These are phyloP conservation scores for Agelaius phoeniceus DNA, from an alignment of 2,113 vertebrate genomes.

Conservation along the genomic window DNA sequence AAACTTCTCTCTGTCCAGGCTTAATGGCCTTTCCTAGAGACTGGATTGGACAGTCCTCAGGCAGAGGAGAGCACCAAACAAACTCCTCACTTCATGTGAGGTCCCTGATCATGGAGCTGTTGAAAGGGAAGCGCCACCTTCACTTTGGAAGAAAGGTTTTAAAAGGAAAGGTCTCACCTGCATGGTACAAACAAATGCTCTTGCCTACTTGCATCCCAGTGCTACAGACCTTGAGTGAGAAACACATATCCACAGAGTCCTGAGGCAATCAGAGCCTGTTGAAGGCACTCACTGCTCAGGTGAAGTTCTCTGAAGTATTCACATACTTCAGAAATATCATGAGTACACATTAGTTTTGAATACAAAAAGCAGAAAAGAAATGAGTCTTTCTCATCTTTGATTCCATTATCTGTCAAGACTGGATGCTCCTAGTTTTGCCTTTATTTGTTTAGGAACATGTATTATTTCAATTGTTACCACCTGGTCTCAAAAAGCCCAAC, in stretches of 20 bases:
- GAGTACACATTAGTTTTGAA: background rate
- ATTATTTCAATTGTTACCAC: background rate
- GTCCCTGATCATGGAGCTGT: accelerated
- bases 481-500: background rate
- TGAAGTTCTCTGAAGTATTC: background rate
- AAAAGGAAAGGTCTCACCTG: background rate
- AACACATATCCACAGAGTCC: accelerated
- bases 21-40: background rate
- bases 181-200: background rate
- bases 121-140: background rate
- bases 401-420: background rate
- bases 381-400: background rate
- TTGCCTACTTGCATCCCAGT: background rate
- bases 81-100: background rate
- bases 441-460: background rate
- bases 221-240: background rate
- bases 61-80: background rate
- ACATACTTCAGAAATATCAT: background rate
- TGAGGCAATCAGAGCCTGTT: background rate
- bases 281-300: background rate
- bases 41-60: background rate
- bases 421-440: background rate
- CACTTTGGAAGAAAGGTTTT: background rate
- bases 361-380: background rate
- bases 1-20: background rate